Evolutionary conservation across 2,113 vertebrate genomes (phyloP), one percentile per base, ranked within the genome.

Genomic region (Morone chrysops): DNA sequence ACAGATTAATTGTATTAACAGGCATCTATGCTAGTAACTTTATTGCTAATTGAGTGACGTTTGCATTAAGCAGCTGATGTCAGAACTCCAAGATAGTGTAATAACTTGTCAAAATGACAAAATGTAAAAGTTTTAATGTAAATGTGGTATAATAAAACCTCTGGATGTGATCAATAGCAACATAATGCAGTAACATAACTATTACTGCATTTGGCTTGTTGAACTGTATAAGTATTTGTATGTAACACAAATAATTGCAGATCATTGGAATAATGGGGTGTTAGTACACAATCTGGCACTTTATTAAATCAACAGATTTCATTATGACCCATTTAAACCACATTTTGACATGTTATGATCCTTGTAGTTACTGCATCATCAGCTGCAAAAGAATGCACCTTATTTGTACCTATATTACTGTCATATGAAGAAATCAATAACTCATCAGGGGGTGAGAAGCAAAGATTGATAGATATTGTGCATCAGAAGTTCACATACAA

Each of bases 21-120:
- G 72, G 75, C 70, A 75, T 78, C 77, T 69, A 77, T 51, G 50
- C 63, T 79, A 61, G 14, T 80, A 63, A 51, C n/a, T 0, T 73
- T 88, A 91, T 89, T 90, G 90, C 90, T 90, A 20, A 83, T 81
- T 86, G 17, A 18, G 48, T 22, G 60, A 67, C 17, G 71, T 65
- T 78, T 82, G 78, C 75, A 65, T 65, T 51, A 70, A 83, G 70
- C 77, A 73, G 70, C 75, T 80, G 77, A 74, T 56, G 56, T 48
- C 76, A 54, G 41, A 69, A 74, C 51, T 70, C 20, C 43, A 43
- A 70, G 63, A 59, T 3, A 10, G 22, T 67, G 47, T 41, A 40
- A 8, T 41, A 43, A 70, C 65, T 50, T 43, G 59, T 74, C 53
- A 70, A 60, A 74, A 53, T 74, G 41, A 72, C 76, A 12, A 70